Evolutionary conservation across 2,113 vertebrate species (phyloP).

Genomic region (Cyprinodon variegatus): DNA sequence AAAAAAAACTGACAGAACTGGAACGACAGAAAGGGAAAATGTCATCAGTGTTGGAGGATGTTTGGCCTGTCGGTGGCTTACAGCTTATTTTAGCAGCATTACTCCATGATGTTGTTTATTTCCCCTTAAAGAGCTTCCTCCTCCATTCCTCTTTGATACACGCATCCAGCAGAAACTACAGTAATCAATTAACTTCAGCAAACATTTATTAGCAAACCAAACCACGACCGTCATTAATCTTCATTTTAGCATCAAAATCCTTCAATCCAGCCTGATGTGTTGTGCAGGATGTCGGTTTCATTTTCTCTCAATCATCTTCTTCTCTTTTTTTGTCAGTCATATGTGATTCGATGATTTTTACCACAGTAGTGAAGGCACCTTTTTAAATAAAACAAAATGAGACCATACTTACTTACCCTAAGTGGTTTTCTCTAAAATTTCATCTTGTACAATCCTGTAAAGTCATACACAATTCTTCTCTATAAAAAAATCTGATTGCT

Average conservation of each 20-base stretch:
- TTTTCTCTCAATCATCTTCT: conserved; percentile 44
- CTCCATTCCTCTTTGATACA: conserved; percentile 10
- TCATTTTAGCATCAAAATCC: conserved; percentile 42
- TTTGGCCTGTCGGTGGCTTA: conserved; percentile 58
- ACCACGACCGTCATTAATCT: conserved; percentile 37
- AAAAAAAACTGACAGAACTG: conserved; percentile 19
- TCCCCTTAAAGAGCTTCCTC: conserved; percentile 50
- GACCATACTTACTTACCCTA: too few relatives aligned
- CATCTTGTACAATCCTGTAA: not conserved
- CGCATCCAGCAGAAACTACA: conserved; percentile 14
- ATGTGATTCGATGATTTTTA: conserved; percentile 66
- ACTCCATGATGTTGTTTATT: conserved; percentile 60
- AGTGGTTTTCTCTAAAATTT: too few relatives aligned
- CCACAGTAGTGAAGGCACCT: conserved; percentile 42
- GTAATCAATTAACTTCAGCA: conserved; percentile 28
- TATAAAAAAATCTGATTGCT: not conserved
- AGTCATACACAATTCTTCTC: not conserved
- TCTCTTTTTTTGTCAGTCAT: conserved; percentile 46
- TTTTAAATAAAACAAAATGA: not conserved
- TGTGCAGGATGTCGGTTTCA: conserved; percentile 29
- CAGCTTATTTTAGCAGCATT: conserved; percentile 64
- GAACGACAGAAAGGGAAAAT: conserved; percentile 24
- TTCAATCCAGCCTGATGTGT: conserved; percentile 11
- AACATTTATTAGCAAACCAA: conserved; percentile 26
- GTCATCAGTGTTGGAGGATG: conserved; percentile 39